Evolutionary conservation across 2,113 vertebrate species (phyloP), one percentile per base, ranked within the genome.

Genomic region (Amazona vittata): DNA sequence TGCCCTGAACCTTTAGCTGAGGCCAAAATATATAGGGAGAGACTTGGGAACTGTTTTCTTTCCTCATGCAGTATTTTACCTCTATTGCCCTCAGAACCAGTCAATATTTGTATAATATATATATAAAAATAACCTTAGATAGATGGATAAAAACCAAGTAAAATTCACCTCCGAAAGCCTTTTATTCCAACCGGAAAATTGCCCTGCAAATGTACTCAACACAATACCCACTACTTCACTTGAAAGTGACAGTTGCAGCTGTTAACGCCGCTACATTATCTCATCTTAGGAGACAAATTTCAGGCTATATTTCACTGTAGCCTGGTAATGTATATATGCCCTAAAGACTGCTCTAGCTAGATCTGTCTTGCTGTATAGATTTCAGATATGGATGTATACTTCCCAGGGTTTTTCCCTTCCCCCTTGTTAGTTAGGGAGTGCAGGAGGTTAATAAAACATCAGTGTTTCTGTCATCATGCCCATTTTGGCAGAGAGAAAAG

Each of bases 131-230:
- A 96, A 96, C 91, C 86, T 95, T 73, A 96, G 97, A 94, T 97
- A 95, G 94, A 96, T 96, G 94, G 92, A 97, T 96, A 95, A 96
- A 97, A 97, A 52, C 89, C 86, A 62, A 97, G 96, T 77, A 95
- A 97, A 96, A 96, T 97, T 95, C 95, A 95, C 85, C 93, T 94
- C 57, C 3, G 97, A 97, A 97, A 97, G 94, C 65, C 97, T 97
- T 97, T 97, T 97, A 97, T 97, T 97, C 97, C 96, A 95, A 97
- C 96, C 96, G 91, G 97, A 97, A 97, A 97, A 97, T 97, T 97
- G 97, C 96, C 91, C 96, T 96, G 97, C 94, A 95, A 97, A 97
- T 97, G 96, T 97, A 91, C 97, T 89, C 96, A 46, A 95, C 97
- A 97, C 97, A 97, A 97, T 97, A 95, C 96, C 96, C 95, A 96